Percentiles rank a stretch among this genome's conserved stretches.
Conservation (phyloP, 2,797 vertebrate genomes). For the Podarcis lilfordi region DNA sequence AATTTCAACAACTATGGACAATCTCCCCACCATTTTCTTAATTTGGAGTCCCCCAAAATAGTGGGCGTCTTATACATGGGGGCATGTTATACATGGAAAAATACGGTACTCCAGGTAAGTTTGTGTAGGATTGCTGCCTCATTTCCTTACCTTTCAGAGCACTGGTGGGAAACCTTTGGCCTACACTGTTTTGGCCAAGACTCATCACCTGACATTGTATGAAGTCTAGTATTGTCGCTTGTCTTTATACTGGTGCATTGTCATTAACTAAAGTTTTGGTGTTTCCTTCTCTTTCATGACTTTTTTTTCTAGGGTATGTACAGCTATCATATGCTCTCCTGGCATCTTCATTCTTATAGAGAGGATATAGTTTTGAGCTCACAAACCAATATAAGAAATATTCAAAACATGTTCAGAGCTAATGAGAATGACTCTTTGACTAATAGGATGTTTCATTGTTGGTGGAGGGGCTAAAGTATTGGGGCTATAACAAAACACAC, state of each 20-base stretch:
- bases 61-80: too few species aligned
- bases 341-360: constrained; percentile 21
- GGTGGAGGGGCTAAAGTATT: neutral
- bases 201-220: neutral
- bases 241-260: neutral
- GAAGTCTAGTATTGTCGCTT: too few species aligned
- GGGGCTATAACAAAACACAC: neutral
- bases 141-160: too few species aligned
- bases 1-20: too few species aligned
- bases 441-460: neutral
- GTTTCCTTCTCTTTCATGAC: neutral
- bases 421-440: neutral
- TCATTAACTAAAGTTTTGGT: neutral
- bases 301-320: neutral
- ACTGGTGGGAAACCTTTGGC: too few species aligned
- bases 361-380: neutral
- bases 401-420: constrained; percentile 1
- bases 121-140: too few species aligned
- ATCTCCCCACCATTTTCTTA: too few species aligned
- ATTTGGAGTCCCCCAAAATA: too few species aligned
- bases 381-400: neutral
- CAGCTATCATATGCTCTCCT: neutral
- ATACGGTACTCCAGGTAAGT: too few species aligned
- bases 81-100: too few species aligned
- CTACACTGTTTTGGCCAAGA: neutral